Evolutionary conservation across 2,888 invertebrate genomes (phyloP).

Genomic region (Scrobipalpa costella): DNA sequence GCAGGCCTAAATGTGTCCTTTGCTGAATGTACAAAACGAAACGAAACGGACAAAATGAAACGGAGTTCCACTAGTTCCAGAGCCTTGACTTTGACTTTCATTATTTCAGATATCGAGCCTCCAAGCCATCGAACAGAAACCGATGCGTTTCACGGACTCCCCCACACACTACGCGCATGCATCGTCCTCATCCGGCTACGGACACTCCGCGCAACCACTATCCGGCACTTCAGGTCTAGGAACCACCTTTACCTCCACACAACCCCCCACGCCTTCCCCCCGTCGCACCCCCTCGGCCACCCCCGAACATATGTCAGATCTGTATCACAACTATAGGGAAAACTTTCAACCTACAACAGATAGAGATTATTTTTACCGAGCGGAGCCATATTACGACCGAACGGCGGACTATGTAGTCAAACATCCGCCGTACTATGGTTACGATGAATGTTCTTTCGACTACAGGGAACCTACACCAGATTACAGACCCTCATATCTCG

Average conservation of each 20-base stretch:
- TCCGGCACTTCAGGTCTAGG: conserved; percentile 78
- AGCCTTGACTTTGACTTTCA: neutral
- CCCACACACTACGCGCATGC: conserved; percentile 84
- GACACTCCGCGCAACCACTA: conserved; percentile 74
- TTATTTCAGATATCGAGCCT: conserved; percentile 66
- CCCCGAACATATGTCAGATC: conserved; percentile 84
- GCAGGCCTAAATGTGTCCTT: too few relatives aligned
- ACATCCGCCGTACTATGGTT: conserved; percentile 63
- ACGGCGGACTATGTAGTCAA: conserved; percentile 72
- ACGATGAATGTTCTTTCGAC: conserved; percentile 69
- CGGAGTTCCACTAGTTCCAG: too few relatives aligned
- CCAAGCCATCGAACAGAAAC: conserved; percentile 82
- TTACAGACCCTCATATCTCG: conserved; percentile 63
- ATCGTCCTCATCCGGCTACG: conserved; percentile 75
- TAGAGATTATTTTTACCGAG: conserved; percentile 61
- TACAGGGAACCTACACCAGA: conserved; percentile 66
- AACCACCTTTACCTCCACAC: conserved; percentile 76
- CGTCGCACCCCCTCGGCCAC: conserved; percentile 84
- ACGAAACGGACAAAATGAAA: too few relatives aligned
- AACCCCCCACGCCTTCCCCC: conserved; percentile 84
- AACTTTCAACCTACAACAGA: conserved; percentile 70
- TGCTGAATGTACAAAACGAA: too few relatives aligned
- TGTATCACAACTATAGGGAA: conserved; percentile 78
- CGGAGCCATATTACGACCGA: conserved; percentile 68
- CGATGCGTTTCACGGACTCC: conserved; percentile 87